Percentiles rank a stretch among this genome's conserved stretches.
Evolutionary conservation across 2,888 invertebrate genomes (phyloP).

Genomic region (Pollenia angustigena): DNA sequence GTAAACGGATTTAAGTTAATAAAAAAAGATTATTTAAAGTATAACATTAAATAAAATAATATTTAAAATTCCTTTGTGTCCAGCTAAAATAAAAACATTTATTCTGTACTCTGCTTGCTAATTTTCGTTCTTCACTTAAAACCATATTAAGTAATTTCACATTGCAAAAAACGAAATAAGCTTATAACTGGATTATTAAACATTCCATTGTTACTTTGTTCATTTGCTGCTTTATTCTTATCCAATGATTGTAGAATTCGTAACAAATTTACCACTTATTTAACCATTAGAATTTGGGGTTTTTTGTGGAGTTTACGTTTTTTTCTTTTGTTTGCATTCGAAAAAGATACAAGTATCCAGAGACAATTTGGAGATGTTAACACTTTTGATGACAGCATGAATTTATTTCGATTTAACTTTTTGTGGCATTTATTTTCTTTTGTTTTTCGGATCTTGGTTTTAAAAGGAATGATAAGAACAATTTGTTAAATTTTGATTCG

Average conservation of each 20-base stretch:
- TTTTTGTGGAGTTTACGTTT: constrained; percentile 22
- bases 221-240: constrained; percentile 21
- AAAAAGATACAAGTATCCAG: constrained; percentile 4
- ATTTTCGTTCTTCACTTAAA: neutral
- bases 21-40: no score
- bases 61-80: no score
- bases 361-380: constrained; percentile 39
- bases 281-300: constrained; percentile 65
- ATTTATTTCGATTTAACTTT: constrained; percentile 72
- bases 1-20: no score
- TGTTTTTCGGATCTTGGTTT: constrained; percentile 6
- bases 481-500: constrained; percentile 40
- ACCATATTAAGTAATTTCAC: constrained; percentile 59
- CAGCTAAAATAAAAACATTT: no score
- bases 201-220: constrained; percentile 58
- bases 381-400: constrained; percentile 71
- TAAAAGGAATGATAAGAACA: neutral
- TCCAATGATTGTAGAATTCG: constrained; percentile 61
- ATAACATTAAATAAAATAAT: no score
- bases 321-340: neutral
- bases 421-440: constrained; percentile 53
- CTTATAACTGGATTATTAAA: constrained; percentile 65
- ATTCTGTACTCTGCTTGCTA: no score
- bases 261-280: constrained; percentile 2
- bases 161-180: constrained; percentile 45